Percentiles rank a stretch among this genome's conserved stretches.
These are phyloP conservation scores for Pycnomerus fuliginosus DNA, from an alignment of 2,888 invertebrate genomes.

Conservation along the genomic window DNA sequence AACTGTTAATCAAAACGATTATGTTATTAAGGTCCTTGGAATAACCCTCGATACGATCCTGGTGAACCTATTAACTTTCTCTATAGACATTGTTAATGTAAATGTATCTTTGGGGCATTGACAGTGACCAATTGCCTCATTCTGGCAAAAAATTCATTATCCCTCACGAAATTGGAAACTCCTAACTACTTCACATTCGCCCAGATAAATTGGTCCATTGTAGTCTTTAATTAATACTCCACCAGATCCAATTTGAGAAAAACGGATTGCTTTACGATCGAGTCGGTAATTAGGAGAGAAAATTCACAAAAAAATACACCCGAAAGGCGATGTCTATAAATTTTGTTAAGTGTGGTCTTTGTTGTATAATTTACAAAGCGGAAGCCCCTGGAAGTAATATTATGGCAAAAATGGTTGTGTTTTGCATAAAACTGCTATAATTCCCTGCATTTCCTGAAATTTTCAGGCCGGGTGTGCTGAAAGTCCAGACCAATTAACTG, in stretches of 20 bases:
- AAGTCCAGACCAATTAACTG: constrained; percentile 51
- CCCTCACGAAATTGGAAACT: constrained; percentile 46
- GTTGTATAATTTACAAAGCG: constrained; percentile 33
- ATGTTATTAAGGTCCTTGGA: constrained; percentile 2
- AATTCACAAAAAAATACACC: no score
- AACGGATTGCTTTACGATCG: constrained; percentile 40
- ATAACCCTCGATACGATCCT: constrained; percentile 10
- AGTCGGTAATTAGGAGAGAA: constrained; percentile 30
- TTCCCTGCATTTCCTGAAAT: constrained; percentile 45
- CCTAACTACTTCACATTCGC: constrained; percentile 39
- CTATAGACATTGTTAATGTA: constrained; percentile 48
- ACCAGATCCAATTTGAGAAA: constrained; percentile 33
- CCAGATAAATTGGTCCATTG: constrained; percentile 43
- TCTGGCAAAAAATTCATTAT: constrained; percentile 47
- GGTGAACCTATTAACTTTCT: constrained; percentile 44
- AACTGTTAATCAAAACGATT: constrained; percentile 13
- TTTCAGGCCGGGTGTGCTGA: constrained; percentile 38
- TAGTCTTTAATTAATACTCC: constrained; percentile 43
- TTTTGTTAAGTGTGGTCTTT: constrained; percentile 20
- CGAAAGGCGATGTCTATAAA: constrained; percentile 18
- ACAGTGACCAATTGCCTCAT: constrained; percentile 47
- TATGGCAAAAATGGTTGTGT: constrained; percentile 40
- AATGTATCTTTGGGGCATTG: constrained; percentile 49
- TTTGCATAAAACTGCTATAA: constrained; percentile 47
- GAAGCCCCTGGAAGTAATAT: constrained; percentile 37